Percentiles rank a stretch among this genome's conserved stretches.
Evolutionary conservation across 1,140 invertebrate species (phyloP).

Genomic region (Stegodyphus dumicola): DNA sequence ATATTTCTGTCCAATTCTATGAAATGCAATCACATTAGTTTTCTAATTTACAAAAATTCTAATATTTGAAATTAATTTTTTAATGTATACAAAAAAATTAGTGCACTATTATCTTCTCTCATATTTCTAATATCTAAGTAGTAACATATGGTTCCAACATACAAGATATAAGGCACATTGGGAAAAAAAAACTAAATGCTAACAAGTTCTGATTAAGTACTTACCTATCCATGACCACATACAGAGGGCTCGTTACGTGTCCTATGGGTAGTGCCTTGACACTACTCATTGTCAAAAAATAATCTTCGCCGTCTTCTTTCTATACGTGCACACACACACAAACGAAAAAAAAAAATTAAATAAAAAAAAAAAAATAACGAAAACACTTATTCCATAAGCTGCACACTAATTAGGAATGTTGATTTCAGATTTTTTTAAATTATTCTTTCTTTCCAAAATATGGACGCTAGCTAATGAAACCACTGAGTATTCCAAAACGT

Average conservation of each 20-base stretch:
- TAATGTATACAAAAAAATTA: too few relatives aligned
- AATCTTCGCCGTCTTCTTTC: constrained; percentile 21
- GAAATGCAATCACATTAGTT: too few relatives aligned
- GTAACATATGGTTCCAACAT: too few relatives aligned
- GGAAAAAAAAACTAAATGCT: too few relatives aligned
- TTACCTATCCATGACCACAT: constrained; percentile 59
- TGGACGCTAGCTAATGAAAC: constrained; percentile 13
- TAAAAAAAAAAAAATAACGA: constrained; percentile 31
- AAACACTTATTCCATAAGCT: constrained; percentile 57
- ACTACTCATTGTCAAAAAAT: constrained; percentile 57
- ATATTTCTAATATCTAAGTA: too few relatives aligned
- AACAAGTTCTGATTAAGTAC: background rate
- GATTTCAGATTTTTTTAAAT: background rate
- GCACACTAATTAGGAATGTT: constrained; percentile 47
- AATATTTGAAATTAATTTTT: too few relatives aligned
- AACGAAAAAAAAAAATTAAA: constrained; percentile 12
- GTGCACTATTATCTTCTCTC: too few relatives aligned
- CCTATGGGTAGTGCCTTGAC: constrained; percentile 55
- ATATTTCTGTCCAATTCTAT: too few relatives aligned
- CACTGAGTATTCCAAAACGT: constrained; percentile 13
- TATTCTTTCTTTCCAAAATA: background rate
- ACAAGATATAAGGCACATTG: too few relatives aligned
- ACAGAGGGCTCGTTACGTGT: constrained; percentile 53
- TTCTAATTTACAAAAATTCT: too few relatives aligned
- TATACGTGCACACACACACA: constrained; percentile 42